phyloP scores from a whole-genome alignment of 1,140 invertebrate species.

The Macrocentrus cingulum region DNA sequence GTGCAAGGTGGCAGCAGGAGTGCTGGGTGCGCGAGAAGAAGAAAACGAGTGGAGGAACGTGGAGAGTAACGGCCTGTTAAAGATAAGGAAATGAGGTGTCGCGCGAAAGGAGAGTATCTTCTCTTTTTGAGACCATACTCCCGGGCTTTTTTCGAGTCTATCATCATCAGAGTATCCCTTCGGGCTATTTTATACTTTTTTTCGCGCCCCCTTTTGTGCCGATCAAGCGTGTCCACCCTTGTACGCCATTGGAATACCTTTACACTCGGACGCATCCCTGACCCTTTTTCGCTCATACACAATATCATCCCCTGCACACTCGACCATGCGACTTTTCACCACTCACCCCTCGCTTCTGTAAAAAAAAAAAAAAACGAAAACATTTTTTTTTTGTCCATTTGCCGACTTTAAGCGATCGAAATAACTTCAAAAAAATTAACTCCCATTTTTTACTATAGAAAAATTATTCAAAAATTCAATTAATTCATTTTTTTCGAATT shows the following conservation, averaged over 20 bases:
- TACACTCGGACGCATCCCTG: constrained; percentile 52
- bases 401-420: too few relatives aligned
- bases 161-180: constrained; percentile 40
- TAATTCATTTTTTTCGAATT: too few relatives aligned
- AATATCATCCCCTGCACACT: neutral
- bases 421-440: too few relatives aligned
- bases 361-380: neutral
- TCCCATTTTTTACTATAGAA: too few relatives aligned
- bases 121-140: constrained; percentile 6
- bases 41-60: constrained; percentile 26
- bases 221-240: constrained; percentile 30
- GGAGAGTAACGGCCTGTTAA: constrained; percentile 56
- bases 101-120: constrained; percentile 28
- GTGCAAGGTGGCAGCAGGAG: neutral
- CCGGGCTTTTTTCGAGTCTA: constrained; percentile 1
- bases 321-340: neutral
- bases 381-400: neutral
- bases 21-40: constrained; percentile 5
- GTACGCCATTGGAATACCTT: constrained; percentile 51
- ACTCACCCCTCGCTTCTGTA: too few relatives aligned
- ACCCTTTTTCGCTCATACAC: constrained; percentile 26
- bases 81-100: constrained; percentile 62
- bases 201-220: constrained; percentile 25
- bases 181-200: constrained; percentile 42
- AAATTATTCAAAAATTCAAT: too few relatives aligned